These are phyloP conservation scores for Pseudorectes ferrugineus DNA, from an alignment of 2,113 vertebrate genomes.

Conservation along the genomic window DNA sequence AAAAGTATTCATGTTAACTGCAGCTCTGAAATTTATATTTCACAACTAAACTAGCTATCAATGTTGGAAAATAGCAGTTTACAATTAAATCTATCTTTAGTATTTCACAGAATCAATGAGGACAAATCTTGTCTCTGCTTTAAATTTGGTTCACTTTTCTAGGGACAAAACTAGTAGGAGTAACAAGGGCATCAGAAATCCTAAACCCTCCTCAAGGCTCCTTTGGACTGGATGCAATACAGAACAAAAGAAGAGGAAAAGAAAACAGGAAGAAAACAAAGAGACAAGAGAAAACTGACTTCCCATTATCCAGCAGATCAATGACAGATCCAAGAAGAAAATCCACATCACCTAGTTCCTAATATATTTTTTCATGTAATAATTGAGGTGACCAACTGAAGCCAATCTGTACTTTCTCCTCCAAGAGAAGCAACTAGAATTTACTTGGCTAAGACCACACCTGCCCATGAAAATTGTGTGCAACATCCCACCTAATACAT, in stretches of 20 bases:
- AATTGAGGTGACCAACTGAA: background rate
- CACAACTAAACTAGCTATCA: background rate
- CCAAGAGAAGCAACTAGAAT: background rate
- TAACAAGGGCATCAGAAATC: background rate
- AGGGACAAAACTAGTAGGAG: background rate
- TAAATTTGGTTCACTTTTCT: background rate
- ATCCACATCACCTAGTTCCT: background rate
- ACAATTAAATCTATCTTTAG: background rate
- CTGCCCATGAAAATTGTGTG: background rate
- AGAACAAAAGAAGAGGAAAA: background rate
- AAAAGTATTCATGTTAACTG: background rate
- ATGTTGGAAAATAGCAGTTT: background rate
- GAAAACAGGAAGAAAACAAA: background rate
- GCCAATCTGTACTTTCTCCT: background rate
- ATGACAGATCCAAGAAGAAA: background rate
- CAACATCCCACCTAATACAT: background rate
- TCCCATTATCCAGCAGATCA: background rate
- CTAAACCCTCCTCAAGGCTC: background rate
- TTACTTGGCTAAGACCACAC: background rate
- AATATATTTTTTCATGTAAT: background rate
- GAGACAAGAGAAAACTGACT: background rate
- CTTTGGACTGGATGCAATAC: background rate
- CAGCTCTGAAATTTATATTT: background rate
- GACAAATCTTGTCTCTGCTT: background rate
- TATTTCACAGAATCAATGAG: background rate